phyloP scores from a whole-genome alignment of 2,888 invertebrate genomes.

The Busseola fusca region DNA sequence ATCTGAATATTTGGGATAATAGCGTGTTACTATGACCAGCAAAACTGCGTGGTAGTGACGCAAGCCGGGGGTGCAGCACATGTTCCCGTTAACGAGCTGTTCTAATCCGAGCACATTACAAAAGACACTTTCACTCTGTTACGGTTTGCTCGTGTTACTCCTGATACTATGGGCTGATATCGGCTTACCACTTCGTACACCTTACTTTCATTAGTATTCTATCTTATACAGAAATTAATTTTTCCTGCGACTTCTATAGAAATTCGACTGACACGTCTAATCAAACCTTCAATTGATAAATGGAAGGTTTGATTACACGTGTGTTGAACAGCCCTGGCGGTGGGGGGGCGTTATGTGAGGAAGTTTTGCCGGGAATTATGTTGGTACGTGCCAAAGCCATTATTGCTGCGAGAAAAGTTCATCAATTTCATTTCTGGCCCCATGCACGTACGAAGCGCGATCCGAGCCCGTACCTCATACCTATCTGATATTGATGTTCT shows the following conservation, averaged over 20 bases:
- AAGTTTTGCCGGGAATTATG: conserved; percentile 89
- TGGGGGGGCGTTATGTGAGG: conserved; percentile 78
- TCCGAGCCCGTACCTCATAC: conserved; percentile 52
- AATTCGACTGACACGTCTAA: too few species aligned
- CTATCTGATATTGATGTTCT: conserved; percentile 52
- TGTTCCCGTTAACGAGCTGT: conserved; percentile 42
- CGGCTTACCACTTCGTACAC: conserved; percentile 36
- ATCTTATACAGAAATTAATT: conserved; percentile 26
- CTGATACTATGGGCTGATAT: conserved; percentile 50
- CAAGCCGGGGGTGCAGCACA: conserved; percentile 26
- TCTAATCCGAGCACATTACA: conserved; percentile 45
- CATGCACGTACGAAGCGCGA: conserved; percentile 61
- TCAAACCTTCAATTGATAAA: conserved; percentile 44
- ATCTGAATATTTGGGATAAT: not conserved
- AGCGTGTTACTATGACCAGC: not conserved
- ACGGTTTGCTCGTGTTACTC: conserved; percentile 49
- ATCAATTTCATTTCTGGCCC: conserved; percentile 88
- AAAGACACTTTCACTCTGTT: conserved; percentile 56
- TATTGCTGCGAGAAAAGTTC: conserved; percentile 89
- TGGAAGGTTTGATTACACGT: conserved; percentile 36
- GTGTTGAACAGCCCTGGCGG: conserved; percentile 75
- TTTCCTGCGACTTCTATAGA: conserved; percentile 13
- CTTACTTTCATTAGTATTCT: conserved; percentile 58
- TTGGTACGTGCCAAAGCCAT: conserved; percentile 90
- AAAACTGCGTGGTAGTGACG: conserved; percentile 9